Percentiles rank a stretch among this genome's conserved stretches.
Evolutionary conservation across 2,797 vertebrate genomes (phyloP).

Genomic region (Typhlichthys eigenmanni): DNA sequence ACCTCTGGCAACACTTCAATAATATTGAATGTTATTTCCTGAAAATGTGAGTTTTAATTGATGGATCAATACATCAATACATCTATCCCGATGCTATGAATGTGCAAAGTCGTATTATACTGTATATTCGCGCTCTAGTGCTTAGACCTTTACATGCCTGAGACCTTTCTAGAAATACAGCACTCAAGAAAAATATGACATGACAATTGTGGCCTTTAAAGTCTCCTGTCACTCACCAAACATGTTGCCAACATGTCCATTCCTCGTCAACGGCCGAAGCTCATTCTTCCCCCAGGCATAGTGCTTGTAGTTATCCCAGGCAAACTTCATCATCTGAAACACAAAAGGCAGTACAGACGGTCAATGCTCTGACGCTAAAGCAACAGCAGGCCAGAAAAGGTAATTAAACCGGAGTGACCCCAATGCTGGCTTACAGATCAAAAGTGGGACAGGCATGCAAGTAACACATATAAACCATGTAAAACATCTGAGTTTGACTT

Average conservation of each 20-base stretch:
- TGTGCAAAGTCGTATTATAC: neutral
- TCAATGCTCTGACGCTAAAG: slow-evolving; percentile 25
- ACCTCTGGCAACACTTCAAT: slow-evolving; percentile 8
- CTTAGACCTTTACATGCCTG: neutral
- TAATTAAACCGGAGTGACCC: slow-evolving; percentile 57
- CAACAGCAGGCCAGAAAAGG: slow-evolving; percentile 15
- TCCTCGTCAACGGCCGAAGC: slow-evolving; percentile 88
- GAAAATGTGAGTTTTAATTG: neutral
- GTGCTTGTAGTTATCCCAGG: slow-evolving; percentile 93
- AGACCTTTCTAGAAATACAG: slow-evolving; percentile 14
- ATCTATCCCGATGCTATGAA: neutral
- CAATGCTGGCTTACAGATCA: slow-evolving; percentile 61
- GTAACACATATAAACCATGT: slow-evolving; percentile 51
- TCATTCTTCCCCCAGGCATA: slow-evolving; percentile 95
- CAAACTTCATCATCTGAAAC: slow-evolving; percentile 97
- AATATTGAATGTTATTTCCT: neutral
- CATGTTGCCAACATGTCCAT: slow-evolving; percentile 93
- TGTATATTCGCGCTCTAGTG: neutral
- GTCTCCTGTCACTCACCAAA: slow-evolving; percentile 86
- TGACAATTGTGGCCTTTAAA: slow-evolving; percentile 17
- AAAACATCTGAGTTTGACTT: too few species aligned
- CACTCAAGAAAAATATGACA: neutral
- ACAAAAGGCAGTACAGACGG: slow-evolving; percentile 35
- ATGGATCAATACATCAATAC: neutral
- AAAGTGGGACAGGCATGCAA: slow-evolving; percentile 38